These are phyloP conservation scores for Albula goreensis DNA, from an alignment of 2,113 vertebrate genomes.

Conservation along the genomic window DNA sequence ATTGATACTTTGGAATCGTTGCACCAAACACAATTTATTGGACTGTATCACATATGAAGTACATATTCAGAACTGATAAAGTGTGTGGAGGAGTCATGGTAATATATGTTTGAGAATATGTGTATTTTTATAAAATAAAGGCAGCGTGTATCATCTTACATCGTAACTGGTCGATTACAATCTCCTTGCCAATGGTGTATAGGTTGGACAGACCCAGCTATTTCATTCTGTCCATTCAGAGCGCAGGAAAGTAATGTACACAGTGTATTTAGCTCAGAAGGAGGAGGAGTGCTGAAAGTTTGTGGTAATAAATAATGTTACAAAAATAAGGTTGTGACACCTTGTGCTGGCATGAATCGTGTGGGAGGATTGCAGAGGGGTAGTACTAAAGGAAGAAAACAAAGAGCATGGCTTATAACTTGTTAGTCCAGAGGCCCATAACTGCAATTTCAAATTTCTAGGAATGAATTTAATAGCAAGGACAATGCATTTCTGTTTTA, in stretches of 20 bases:
- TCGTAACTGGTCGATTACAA: conserved; percentile 2
- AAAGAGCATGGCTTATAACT: not conserved
- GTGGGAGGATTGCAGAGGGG: not conserved
- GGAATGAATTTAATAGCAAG: too few species aligned
- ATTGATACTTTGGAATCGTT: too few species aligned
- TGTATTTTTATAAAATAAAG: not conserved
- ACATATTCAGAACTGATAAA: too few species aligned
- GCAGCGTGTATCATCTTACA: not conserved
- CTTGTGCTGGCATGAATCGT: not conserved
- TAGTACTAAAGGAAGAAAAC: not conserved
- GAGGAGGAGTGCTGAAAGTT: not conserved
- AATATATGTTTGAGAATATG: too few species aligned
- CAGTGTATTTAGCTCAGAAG: not conserved
- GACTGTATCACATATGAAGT: too few species aligned
- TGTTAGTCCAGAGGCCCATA: too few species aligned
- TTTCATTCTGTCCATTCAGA: conserved; percentile 2
- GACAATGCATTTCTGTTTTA: too few species aligned
- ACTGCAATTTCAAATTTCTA: too few species aligned
- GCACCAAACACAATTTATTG: too few species aligned
- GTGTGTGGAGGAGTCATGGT: too few species aligned
- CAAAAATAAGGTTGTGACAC: conserved; percentile 10
- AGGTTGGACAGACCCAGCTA: conserved; percentile 9
- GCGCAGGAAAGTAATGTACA: not conserved
- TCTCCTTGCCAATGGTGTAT: not conserved
- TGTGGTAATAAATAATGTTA: conserved; percentile 1